Conservation (phyloP, 2,113 vertebrate genomes). For the Bungarus multicinctus region DNA sequence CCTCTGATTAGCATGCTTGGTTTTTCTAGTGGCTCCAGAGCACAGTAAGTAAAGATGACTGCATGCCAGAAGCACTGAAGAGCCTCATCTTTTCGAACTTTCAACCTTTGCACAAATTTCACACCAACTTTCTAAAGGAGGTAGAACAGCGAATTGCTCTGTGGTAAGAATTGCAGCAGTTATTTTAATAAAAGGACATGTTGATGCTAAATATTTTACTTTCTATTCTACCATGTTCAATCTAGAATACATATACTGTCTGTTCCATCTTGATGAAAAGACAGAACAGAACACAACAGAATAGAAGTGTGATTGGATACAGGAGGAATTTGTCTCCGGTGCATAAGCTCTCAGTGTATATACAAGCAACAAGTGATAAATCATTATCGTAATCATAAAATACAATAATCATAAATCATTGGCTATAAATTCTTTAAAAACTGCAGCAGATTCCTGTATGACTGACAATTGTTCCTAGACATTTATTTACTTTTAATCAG, state of each 20-base stretch:
- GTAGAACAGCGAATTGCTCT: conserved; percentile 91
- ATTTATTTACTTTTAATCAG: neutral
- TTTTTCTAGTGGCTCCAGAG: conserved; percentile 84
- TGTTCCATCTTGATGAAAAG: neutral
- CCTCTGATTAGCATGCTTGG: neutral
- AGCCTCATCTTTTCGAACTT: conserved; percentile 86
- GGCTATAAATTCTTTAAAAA: neutral
- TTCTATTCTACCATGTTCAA: conserved; percentile 20
- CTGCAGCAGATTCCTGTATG: neutral
- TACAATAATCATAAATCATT: no score
- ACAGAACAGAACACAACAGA: no score
- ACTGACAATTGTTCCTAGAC: neutral
- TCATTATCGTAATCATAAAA: no score
- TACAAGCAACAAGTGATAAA: no score
- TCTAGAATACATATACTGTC: neutral
- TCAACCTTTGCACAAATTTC: conserved; percentile 93
- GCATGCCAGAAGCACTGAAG: conserved; percentile 84
- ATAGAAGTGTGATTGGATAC: no score
- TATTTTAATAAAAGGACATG: conserved; percentile 28
- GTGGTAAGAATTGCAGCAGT: conserved; percentile 78
- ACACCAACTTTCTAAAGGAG: conserved; percentile 94
- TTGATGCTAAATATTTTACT: neutral
- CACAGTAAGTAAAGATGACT: conserved; percentile 82
- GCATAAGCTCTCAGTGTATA: no score
- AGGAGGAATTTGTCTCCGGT: no score